Percentiles rank a stretch among this genome's conserved stretches.
These are phyloP conservation scores for Suillia variegata DNA, from an alignment of 2,888 invertebrate genomes.

Conservation along the genomic window DNA sequence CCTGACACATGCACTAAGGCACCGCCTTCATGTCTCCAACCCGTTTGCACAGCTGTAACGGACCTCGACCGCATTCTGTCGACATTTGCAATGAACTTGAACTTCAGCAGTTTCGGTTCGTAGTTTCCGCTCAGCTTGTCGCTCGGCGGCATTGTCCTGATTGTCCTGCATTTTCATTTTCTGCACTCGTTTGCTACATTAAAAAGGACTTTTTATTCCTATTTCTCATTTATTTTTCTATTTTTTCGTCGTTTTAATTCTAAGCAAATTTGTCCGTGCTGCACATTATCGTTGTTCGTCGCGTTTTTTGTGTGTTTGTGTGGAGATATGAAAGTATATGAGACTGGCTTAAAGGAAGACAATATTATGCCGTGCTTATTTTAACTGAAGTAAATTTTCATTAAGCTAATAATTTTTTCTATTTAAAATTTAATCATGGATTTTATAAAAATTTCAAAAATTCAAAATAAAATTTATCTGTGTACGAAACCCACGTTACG, in stretches of 20 bases:
- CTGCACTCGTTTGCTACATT: conserved; percentile 5
- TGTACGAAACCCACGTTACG: too few species aligned
- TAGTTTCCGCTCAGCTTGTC: neutral
- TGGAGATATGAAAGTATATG: too few species aligned
- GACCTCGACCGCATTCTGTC: neutral
- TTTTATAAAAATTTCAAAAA: too few species aligned
- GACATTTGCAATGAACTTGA: conserved; percentile 11
- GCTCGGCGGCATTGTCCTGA: too few species aligned
- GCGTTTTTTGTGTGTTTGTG: neutral
- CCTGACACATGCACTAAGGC: neutral
- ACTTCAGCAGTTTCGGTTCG: conserved; percentile 6
- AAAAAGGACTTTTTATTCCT: too few species aligned
- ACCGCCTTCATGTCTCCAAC: neutral
- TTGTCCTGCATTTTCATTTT: conserved; percentile 9
- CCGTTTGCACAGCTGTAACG: neutral
- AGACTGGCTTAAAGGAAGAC: too few species aligned
- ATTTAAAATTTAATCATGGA: too few species aligned
- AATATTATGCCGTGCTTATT: too few species aligned
- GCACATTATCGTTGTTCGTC: conserved; percentile 37
- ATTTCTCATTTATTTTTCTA: too few species aligned
- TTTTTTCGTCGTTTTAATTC: conserved; percentile 47
- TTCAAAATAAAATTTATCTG: too few species aligned
- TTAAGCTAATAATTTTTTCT: too few species aligned
- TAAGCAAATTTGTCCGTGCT: conserved; percentile 47
- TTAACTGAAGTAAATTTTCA: too few species aligned